phyloP scores from a whole-genome alignment of 2,113 vertebrate species.

The Gnathonemus longibarbis region DNA sequence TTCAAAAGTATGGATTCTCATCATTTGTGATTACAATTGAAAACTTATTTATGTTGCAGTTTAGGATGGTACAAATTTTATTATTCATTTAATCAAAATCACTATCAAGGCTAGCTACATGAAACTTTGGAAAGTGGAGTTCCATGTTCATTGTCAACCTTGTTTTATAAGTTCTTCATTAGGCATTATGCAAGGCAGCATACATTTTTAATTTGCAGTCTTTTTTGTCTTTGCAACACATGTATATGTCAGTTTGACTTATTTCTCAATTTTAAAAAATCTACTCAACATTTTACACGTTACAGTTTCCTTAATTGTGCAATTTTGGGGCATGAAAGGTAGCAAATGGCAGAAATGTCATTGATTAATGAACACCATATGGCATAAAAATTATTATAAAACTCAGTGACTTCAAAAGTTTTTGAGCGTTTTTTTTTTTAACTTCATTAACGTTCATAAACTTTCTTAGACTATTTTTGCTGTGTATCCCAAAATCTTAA shows the following conservation, averaged over 20 bases:
- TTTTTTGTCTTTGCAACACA: not conserved
- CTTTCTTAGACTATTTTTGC: not conserved
- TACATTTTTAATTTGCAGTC: not conserved
- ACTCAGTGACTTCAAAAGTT: not conserved
- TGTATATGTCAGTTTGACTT: not conserved
- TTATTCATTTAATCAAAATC: not conserved
- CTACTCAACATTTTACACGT: not conserved
- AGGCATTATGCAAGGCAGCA: not conserved
- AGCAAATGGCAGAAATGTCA: not conserved
- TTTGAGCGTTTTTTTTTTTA: not conserved
- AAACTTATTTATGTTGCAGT: not conserved
- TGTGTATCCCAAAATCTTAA: not conserved
- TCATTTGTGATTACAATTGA: not conserved
- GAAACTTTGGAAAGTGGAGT: not conserved
- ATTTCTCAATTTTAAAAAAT: not conserved
- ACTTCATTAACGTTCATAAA: not conserved
- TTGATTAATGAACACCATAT: constrained; percentile 6
- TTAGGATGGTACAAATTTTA: not conserved
- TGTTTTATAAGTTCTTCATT: not conserved
- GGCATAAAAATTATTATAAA: constrained; percentile 2
- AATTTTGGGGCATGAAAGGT: not conserved
- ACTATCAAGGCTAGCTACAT: not conserved
- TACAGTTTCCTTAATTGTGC: not conserved
- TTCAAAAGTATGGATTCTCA: not conserved
- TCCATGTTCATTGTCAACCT: not conserved